Evolutionary conservation across 2,113 vertebrate species (phyloP), one percentile per base, ranked within the genome.

Genomic region (Equus przewalskii): DNA sequence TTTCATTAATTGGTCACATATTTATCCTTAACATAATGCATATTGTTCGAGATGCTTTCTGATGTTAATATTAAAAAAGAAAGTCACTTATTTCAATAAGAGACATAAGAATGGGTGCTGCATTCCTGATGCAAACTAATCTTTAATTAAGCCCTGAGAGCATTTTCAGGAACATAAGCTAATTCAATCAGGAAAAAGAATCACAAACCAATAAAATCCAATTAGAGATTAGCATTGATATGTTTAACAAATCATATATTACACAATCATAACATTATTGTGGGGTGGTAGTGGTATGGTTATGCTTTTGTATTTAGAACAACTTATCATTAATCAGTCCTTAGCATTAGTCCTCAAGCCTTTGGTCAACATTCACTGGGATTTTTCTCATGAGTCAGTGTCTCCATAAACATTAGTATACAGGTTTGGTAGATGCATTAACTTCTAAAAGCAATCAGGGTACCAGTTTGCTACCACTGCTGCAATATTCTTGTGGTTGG

Each of bases 61-160:
- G 28, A 33, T 62, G 64, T 97, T 58, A 87, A 22, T 56, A 19
- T 76, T 85, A 67, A 78, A 83, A 76, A 92, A 89, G 69, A 4
- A 94, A 73, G 15, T 10, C 60, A 69, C 46, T 84, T 87, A 51
- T 93, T 95, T 93, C 83, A 92, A 10, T 30, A 87, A 82, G 19
- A 93, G 19, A 51, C 28, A 22, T 15, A 70, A 95, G 33, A 87
- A 75, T 36, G 3, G 7, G 15, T 30, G 28, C 24, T 83, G 7
- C 60, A 76, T 36, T 90, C 83, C 73, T 62, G 16, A 60, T 24
- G 49, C 30, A 73, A 12, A 67, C 54, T 51, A 78, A 69, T 91
- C 64, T 88, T 79, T 86, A 92, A 83, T 26, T n/a, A 98, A 85
- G 33, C 18, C 44, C 79, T 65, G 12, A 62, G 28, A 89, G 67